Base-by-base conservation (phyloP, 1,140 invertebrate species). In the Anastrepha ludens region DNA sequence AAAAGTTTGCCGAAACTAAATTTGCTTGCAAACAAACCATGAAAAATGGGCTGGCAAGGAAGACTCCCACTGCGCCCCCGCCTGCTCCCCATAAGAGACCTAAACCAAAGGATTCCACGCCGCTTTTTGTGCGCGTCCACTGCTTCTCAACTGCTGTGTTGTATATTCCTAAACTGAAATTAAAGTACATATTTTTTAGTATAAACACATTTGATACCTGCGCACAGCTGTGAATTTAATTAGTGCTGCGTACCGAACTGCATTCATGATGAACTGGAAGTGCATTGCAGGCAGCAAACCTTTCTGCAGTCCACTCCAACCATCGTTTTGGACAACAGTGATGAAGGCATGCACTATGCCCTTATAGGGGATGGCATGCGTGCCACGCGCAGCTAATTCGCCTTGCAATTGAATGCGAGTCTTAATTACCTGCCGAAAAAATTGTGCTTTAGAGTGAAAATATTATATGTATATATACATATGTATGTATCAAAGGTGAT, bases 361-460 rank as follows among this genome's bases (percentile, higher is more conserved):
- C 44, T 94, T 94, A 89, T 96, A 97, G 41, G 94, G 93, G 3
- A 95, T 93, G 2, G 91, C 91, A 89, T 94, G 93, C 3, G 93
- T 92, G 9, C 96, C 96, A 65, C 95, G 94, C 1, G 95, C 95
- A 88, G 96, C 95, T 17, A 99, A 91, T 92, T 99, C 98, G 9
- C 98, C 98, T 93, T 98, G 98, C 1, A 99, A 94, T 92, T 99
- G 98, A 90, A 98, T 95, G n/a, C 98, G 94, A 6, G 97, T 98
- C 94, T 99, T 99, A 2, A 98, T 95, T 1, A 96, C 96, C 91
- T 96, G 13, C 17, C 60, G n/a, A 74, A 17, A 1, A 62, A 62
- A 50, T 0, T 17, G 70, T 78, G 20, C 2, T 41, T 29, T 17
- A 3, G 8, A 62, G 20, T 74, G 29, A 74, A 41, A 13, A 41